Evolutionary conservation across 2,113 vertebrate genomes (phyloP).

Genomic region (Physeter macrocephalus): DNA sequence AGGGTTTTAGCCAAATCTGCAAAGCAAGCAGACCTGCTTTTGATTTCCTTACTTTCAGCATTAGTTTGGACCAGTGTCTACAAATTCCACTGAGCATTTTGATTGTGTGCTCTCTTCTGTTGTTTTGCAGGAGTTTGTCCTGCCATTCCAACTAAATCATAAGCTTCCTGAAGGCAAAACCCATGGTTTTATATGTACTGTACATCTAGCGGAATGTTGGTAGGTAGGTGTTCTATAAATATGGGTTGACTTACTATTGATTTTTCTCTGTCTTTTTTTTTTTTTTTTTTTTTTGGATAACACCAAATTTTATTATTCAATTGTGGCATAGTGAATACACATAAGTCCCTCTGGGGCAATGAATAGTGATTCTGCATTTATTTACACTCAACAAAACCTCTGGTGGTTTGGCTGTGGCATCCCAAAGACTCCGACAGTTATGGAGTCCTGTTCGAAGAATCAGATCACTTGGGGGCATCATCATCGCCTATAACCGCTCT

Average conservation of each 20-base stretch:
- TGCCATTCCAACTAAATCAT: not conserved
- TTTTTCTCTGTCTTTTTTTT: not conserved
- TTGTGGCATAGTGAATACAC: not conserved
- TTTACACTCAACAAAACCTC: not conserved
- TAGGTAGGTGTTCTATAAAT: not conserved
- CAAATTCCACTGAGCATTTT: not conserved
- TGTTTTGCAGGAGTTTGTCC: not conserved
- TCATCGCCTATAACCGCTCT: not conserved
- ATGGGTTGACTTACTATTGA: not conserved
- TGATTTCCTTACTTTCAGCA: not conserved
- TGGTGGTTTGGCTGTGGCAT: not conserved
- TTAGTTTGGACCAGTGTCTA: not conserved
- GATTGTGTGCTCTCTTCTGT: too few species aligned
- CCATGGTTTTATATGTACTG: not conserved
- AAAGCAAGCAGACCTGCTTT: not conserved
- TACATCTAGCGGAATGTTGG: not conserved
- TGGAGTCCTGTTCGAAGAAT: slow-evolving; percentile 9
- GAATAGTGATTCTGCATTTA: not conserved
- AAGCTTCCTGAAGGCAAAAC: not conserved
- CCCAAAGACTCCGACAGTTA: not conserved
- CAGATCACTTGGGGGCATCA: not conserved
- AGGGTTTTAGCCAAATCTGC: not conserved
- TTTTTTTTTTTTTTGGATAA: not conserved
- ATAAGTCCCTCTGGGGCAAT: not conserved
- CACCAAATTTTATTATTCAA: not conserved